Conservation (phyloP, 2,888 invertebrate species). For the Sphaerophoria taeniata region DNA sequence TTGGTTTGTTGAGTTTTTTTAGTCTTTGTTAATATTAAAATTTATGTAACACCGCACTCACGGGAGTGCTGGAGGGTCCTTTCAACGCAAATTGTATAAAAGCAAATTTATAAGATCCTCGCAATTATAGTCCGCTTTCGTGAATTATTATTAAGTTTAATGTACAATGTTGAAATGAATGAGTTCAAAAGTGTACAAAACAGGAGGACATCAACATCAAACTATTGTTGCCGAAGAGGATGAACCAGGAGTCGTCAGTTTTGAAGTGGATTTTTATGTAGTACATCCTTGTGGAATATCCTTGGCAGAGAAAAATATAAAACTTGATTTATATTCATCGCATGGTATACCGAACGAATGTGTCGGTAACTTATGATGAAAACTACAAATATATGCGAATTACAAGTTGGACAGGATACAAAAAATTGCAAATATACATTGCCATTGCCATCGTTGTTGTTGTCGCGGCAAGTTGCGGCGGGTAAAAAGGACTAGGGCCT, state of each 20-base stretch:
- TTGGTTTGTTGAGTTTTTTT: not conserved
- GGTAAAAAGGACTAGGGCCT: conserved; percentile 9
- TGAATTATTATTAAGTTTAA: conserved; percentile 49
- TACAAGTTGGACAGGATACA: conserved; percentile 66
- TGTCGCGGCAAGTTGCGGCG: not conserved
- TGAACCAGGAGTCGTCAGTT: conserved; percentile 41
- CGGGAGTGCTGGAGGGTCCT: not conserved
- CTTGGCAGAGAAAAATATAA: conserved; percentile 66
- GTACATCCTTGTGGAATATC: conserved; percentile 52
- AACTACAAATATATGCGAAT: conserved; percentile 76
- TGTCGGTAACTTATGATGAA: conserved; percentile 65
- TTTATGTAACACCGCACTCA: conserved; percentile 17
- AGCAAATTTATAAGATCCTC: conserved; percentile 31
- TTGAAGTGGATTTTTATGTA: conserved; percentile 69
- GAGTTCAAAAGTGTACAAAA: conserved; percentile 47
- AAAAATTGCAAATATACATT: conserved; percentile 62
- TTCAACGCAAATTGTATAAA: not conserved
- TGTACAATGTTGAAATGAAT: conserved; percentile 67
- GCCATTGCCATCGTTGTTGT: too few relatives aligned
- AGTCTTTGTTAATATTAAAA: conserved; percentile 38
- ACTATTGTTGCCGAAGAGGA: conserved; percentile 54
- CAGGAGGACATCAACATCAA: conserved; percentile 1
- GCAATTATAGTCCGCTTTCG: conserved; percentile 45
- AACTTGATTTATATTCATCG: conserved; percentile 75
- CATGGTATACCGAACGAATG: conserved; percentile 54